A percentile compares a stretch with the other conserved stretches of the same genome.
Evolutionary conservation across 2,797 vertebrate genomes (phyloP).

Genomic region (Sebastes kiyomatsui): DNA sequence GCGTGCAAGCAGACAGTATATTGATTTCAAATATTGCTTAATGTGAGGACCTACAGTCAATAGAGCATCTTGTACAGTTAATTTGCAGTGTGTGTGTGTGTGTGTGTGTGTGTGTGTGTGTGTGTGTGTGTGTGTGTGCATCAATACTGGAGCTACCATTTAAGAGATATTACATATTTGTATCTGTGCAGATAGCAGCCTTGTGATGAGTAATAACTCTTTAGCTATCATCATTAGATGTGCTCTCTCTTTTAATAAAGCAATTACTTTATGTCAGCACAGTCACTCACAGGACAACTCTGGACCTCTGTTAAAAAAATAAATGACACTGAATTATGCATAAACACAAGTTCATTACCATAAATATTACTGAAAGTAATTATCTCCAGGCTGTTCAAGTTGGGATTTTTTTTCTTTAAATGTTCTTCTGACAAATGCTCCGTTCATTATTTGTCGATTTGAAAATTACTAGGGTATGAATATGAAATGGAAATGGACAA

Average conservation of each 20-base stretch:
- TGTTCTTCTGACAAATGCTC: conserved; percentile 13
- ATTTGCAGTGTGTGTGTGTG: neutral
- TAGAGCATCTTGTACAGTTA: neutral
- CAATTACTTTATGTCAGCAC: conserved; percentile 27
- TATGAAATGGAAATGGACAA: conserved; percentile 39
- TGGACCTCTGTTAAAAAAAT: conserved; percentile 29
- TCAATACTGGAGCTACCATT: neutral
- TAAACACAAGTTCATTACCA: conserved; percentile 37
- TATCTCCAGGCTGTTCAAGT: conserved; percentile 38
- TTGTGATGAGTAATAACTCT: conserved; percentile 22
- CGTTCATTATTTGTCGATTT: conserved; percentile 39
- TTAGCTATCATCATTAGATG: neutral
- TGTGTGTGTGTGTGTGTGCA: neutral
- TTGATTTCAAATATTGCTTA: conserved; percentile 29
- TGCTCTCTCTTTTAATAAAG: conserved; percentile 12
- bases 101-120: neutral
- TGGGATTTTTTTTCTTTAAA: conserved; percentile 21
- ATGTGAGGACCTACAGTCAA: neutral
- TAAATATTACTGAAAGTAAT: conserved; percentile 49
- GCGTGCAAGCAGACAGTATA: neutral
- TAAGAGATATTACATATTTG: conserved; percentile 4
- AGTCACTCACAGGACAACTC: conserved; percentile 7
- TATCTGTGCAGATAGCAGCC: conserved; percentile 10
- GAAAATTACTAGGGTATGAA: conserved; percentile 30
- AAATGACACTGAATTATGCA: conserved; percentile 51